phyloP scores from a whole-genome alignment of 2,888 invertebrate genomes.

The Nephrotoma appendiculata region DNA sequence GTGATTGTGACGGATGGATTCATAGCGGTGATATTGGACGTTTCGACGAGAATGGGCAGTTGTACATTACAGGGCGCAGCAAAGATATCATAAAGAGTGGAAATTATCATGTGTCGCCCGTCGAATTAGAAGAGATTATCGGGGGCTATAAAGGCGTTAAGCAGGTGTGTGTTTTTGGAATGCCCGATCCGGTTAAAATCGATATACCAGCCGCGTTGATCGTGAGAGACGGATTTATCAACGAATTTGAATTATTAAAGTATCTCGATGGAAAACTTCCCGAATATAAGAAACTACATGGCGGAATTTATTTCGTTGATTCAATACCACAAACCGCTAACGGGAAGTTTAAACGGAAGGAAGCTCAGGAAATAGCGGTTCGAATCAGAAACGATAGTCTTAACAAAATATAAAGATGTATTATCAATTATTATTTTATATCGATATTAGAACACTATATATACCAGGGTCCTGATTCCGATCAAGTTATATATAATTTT shows the following conservation, averaged over 20 bases:
- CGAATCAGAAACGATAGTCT: no score
- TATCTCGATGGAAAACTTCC: not conserved
- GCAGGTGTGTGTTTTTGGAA: not conserved
- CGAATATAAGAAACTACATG: not conserved
- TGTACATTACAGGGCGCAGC: not conserved
- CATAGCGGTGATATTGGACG: not conserved
- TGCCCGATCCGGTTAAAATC: not conserved
- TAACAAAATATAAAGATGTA: no score
- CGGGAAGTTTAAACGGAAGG: not conserved
- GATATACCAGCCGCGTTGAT: not conserved
- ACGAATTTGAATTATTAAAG: not conserved
- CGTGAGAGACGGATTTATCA: not conserved
- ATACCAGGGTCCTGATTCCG: no score
- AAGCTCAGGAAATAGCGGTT: not conserved
- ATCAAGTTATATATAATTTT: no score
- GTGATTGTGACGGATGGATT: not conserved
- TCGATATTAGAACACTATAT: no score
- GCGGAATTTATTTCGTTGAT: not conserved
- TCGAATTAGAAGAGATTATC: not conserved
- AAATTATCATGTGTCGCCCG: not conserved
- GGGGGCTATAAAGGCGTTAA: not conserved
- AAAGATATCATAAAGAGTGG: not conserved
- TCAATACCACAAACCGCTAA: not conserved
- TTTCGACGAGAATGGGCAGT: not conserved
- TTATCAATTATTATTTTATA: no score